These are phyloP conservation scores for Neopelma chrysocephalum DNA, from an alignment of 2,797 vertebrate genomes.

Conservation along the genomic window DNA sequence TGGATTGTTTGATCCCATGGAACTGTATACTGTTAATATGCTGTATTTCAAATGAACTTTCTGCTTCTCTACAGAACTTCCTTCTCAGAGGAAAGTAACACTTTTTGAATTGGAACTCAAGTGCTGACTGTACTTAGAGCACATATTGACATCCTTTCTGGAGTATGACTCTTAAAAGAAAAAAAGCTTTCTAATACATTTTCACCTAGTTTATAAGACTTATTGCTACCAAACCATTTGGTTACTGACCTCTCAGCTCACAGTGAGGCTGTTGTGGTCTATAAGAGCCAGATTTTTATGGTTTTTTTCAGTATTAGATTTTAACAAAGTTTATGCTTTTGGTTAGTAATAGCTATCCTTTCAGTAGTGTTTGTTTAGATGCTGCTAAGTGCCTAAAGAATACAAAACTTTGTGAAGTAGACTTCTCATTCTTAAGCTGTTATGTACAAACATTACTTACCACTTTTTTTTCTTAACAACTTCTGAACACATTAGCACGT, in stretches of 20 bases:
- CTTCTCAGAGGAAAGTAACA: not conserved
- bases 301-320: not conserved
- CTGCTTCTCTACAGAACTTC: not conserved
- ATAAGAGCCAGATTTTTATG: not conserved
- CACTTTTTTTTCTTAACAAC: not conserved
- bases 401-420: not conserved
- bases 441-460: not conserved
- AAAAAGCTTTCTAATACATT: not conserved
- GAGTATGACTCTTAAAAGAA: not conserved
- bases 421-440: not conserved
- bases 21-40: not conserved
- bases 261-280: not conserved
- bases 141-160: not conserved
- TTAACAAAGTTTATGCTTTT: not conserved
- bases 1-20: not conserved
- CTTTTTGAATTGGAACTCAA: not conserved
- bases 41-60: not conserved
- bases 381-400: not conserved
- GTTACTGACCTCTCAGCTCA: not conserved
- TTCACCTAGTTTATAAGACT: not conserved
- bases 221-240: not conserved
- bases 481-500: not conserved
- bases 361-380: not conserved
- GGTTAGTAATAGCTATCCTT: not conserved
- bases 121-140: not conserved